These are phyloP conservation scores for Malurus leucopterus DNA, from an alignment of 2,797 vertebrate genomes.

Conservation along the genomic window DNA sequence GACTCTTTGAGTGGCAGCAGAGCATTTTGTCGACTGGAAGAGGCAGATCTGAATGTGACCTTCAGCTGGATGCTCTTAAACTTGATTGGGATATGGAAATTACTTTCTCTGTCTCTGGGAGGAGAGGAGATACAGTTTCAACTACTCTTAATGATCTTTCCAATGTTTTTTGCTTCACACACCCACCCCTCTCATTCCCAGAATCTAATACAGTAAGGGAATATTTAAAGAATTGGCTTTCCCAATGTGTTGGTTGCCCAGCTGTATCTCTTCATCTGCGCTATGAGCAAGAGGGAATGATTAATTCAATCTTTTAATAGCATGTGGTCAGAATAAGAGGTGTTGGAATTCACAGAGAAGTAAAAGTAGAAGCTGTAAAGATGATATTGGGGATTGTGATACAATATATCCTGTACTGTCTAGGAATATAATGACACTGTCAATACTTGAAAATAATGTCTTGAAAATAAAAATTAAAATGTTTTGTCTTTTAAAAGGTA, in stretches of 20 bases:
- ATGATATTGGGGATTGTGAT: not conserved
- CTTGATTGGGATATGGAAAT: conserved; percentile 54
- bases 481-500: not conserved
- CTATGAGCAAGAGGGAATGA: not conserved
- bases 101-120: not conserved
- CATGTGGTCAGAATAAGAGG: not conserved
- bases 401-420: not conserved
- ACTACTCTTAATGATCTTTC: not conserved
- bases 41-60: conserved; percentile 29
- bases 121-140: not conserved
- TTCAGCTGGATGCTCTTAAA: conserved; percentile 50
- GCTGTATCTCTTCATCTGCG: not conserved
- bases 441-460: not conserved
- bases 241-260: not conserved
- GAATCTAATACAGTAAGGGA: not conserved
- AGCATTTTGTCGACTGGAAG: not conserved
- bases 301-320: conserved; percentile 22
- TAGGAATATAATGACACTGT: not conserved
- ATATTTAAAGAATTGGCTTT: not conserved
- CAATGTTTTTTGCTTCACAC: not conserved
- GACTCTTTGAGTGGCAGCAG: conserved; percentile 6
- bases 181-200: not conserved
- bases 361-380: not conserved
- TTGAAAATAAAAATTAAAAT: not conserved
- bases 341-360: not conserved